Evolutionary conservation across 92 coral and sea anemone genomes (phyloP), one percentile per base, ranked within the genome.

Genomic region (Epizoanthus scotinus): DNA sequence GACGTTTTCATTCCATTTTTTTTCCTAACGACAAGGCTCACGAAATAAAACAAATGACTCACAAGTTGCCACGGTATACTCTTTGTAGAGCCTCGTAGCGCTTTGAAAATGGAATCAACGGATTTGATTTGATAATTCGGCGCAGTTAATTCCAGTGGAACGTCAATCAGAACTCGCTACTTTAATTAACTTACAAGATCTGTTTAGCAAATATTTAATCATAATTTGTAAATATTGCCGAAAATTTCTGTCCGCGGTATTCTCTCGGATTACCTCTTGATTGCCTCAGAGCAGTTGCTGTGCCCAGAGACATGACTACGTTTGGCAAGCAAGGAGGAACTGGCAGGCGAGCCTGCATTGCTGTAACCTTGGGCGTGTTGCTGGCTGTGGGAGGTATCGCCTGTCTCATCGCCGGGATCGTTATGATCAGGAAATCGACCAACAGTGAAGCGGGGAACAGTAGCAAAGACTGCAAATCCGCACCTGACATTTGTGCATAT

Each of bases 401-500:
- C 22, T 75, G 81, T 40, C 68, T 75, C 18, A 59, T 75, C 3
- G 81, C 81, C 59, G 81, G 81, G 55, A 59, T 75, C 3, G 38
- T 59, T 20, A 47, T 58, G 7, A 20, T 75, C 3, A 58, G 22
- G 38, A 75, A 58, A 6, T 75, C 69, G 6, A 49, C 56, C 5
- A 34, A 20, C 1, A 40, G 38, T n/a, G 31, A 68, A 13, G 71
- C 71, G 8, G 73, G 31, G 20, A 34, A 15, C 13, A 20, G n/a
- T 6, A 60, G 36, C 63, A 8, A 17, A 19, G 58, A 24, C 29
- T 75, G 68, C 55, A 75, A 75, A 58, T 21, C 68, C 6, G 28
- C 56, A 7, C n/a, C 55, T 15, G 24, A 75, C n/a, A 59, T 58
- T 58, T 91, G 94, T 59, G 81, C 84, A 14, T 85, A 78, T 44